Evolutionary conservation across 1,140 invertebrate species (phyloP), one percentile per base, ranked within the genome.

Genomic region (Drosophila pallidifrons): DNA sequence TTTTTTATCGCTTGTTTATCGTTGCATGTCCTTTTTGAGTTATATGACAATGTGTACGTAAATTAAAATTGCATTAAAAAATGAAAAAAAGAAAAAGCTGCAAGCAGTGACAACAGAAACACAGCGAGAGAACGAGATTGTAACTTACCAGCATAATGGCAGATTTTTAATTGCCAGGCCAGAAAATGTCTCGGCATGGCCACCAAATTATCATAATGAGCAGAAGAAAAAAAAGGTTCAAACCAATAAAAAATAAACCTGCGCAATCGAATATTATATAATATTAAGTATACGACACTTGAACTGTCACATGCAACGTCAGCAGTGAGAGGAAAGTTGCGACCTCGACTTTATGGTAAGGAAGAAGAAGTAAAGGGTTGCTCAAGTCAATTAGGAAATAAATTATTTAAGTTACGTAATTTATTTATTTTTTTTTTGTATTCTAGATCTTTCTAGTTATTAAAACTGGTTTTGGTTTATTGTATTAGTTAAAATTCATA

Each of bases 1-100:
- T 87, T 87, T 85, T 68, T 73, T 79, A 72, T 79, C 74, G 77
- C 63, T 79, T 79, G 68, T 79, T 77, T 79, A 79, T 79, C 77
- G 74, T 61, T 76, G 77, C 63, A 76, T 76, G 77, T 67, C 59
- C 46, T 65, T 79, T 71, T 76, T 71, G 82, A 81, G 68, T 75
- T 86, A 71, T 82, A 77, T 83, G 85, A 88, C 85, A 89, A 78
- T 85, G 71, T 81, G 80, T 80, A 78, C 83, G 73, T 87, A 88
- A 88, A 89, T 88, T 89, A 83, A 88, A 88, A 88, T 83, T 83
- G 77, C 81, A 81, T 75, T 77, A 68, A 83, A 82, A 86, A 25
- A 25, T 0, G 20, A 25, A 81, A 68, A 63, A 59, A 55, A 87
- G 79, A 86, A 61, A 66, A 60, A 73, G 59, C 46, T 72, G 83